Percentiles rank a stretch among this genome's conserved stretches.
These are phyloP conservation scores for Rhynchotus rufescens DNA, from an alignment of 2,797 vertebrate genomes.

Conservation along the genomic window DNA sequence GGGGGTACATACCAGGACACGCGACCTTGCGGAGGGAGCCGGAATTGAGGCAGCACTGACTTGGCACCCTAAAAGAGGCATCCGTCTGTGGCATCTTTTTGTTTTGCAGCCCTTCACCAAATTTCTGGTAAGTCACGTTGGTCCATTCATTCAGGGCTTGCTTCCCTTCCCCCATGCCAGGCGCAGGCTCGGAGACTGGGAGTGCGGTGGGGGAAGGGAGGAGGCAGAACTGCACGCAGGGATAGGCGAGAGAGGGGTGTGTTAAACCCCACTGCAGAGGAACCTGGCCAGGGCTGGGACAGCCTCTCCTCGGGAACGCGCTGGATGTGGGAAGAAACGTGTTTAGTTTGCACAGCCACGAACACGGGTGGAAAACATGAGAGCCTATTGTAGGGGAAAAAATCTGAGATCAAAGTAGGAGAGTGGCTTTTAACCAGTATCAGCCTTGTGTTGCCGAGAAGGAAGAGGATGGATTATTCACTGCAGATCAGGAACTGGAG, in stretches of 20 bases:
- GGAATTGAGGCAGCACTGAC: slow-evolving; percentile 15
- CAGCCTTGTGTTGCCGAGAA: neutral
- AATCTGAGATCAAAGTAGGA: neutral
- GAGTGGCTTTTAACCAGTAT: neutral
- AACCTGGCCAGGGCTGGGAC: neutral
- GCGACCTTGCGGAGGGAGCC: neutral
- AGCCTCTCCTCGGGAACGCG: neutral
- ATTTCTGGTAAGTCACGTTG: slow-evolving; percentile 60
- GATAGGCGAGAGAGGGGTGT: neutral
- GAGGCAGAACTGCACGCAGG: neutral
- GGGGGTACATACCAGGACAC: slow-evolving; percentile 9
- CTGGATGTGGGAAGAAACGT: neutral
- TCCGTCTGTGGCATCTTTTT: slow-evolving; percentile 8
- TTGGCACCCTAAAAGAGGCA: slow-evolving; percentile 36
- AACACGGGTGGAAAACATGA: neutral
- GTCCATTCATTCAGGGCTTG: slow-evolving; percentile 46
- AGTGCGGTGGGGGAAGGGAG: slow-evolving; percentile 35
- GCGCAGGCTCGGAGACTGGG: neutral
- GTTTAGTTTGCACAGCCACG: neutral
- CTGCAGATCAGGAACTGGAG: neutral
- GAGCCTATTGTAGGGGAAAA: neutral
- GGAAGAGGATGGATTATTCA: neutral
- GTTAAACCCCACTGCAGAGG: neutral
- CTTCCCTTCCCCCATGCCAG: slow-evolving; percentile 27
- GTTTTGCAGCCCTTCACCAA: neutral